A percentile compares a stretch with the other conserved stretches of the same genome.
These are phyloP conservation scores for Scaptomyza cyrtandrae DNA, from an alignment of 2,888 invertebrate genomes.

Conservation along the genomic window DNA sequence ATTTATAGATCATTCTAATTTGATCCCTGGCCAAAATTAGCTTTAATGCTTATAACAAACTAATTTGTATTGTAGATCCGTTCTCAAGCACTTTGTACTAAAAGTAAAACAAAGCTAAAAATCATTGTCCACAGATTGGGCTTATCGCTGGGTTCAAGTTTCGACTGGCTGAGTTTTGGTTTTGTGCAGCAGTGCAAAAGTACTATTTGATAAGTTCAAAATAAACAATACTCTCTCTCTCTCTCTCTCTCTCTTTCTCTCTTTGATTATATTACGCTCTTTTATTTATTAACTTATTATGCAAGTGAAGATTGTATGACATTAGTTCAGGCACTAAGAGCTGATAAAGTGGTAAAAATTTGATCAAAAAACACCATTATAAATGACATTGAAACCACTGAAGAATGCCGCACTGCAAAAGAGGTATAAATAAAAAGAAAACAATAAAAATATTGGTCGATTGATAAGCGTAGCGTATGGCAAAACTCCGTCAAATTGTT, in stretches of 20 bases:
- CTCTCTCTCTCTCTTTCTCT: background rate
- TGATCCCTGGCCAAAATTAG: background rate
- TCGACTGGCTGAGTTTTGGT: constrained; percentile 22
- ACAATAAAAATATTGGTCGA: constrained; percentile 11
- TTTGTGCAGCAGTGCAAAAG: constrained; percentile 22
- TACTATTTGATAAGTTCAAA: constrained; percentile 30
- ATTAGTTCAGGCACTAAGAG: constrained; percentile 10
- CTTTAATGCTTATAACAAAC: background rate
- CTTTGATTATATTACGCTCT: background rate
- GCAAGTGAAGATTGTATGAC: constrained; percentile 37
- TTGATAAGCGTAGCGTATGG: constrained; percentile 13
- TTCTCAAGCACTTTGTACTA: constrained; percentile 37
- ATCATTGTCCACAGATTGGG: constrained; percentile 39
- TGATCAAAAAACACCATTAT: constrained; percentile 12
- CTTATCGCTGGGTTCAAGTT: constrained; percentile 56
- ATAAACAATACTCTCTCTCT: background rate
- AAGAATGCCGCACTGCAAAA: constrained; percentile 14
- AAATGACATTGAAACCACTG: constrained; percentile 13
- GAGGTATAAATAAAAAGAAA: background rate
- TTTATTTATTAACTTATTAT: constrained; percentile 20
- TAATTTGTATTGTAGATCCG: constrained; percentile 6
- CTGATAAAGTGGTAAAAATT: constrained; percentile 6
- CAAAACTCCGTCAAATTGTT: background rate
- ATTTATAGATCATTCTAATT: background rate
- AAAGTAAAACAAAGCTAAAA: constrained; percentile 18